Evolutionary conservation across 2,797 vertebrate genomes (phyloP).

Genomic region (Hoplostethus mediterraneus): DNA sequence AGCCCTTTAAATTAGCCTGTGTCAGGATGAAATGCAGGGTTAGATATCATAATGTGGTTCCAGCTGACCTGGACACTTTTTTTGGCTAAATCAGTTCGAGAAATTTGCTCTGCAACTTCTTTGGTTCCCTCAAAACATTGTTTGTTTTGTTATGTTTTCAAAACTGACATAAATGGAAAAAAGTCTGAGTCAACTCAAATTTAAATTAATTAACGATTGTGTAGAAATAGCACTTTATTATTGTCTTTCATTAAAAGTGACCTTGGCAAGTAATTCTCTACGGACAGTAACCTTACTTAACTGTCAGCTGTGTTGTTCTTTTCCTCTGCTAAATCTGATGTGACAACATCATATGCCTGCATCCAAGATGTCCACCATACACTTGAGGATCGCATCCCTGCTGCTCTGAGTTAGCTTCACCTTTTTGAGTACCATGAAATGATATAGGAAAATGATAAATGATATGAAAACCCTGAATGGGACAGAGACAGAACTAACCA

Average conservation of each 20-base stretch:
- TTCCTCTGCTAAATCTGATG: conserved; percentile 25
- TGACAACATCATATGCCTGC: conserved; percentile 39
- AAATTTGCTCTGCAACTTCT: no score
- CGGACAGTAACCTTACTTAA: conserved; percentile 14
- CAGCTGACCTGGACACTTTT: no score
- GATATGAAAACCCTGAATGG: conserved; percentile 59
- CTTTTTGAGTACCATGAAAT: conserved; percentile 59
- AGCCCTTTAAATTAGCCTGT: no score
- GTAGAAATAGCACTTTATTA: not conserved
- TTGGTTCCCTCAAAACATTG: no score
- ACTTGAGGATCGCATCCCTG: conserved; percentile 27
- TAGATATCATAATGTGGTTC: no score
- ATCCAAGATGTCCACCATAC: conserved; percentile 34
- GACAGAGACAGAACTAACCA: conserved; percentile 45
- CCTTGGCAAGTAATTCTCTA: not conserved
- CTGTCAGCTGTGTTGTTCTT: conserved; percentile 27
- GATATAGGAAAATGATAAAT: conserved; percentile 63
- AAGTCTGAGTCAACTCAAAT: no score
- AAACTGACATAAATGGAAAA: no score
- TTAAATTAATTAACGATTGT: not conserved
- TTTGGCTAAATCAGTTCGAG: no score
- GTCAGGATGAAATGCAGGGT: no score
- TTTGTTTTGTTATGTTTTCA: no score
- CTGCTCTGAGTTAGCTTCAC: conserved; percentile 34
- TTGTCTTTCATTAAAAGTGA: conserved; percentile 19